Evolutionary conservation across 1,140 invertebrate species (phyloP).

Genomic region (Gryllus bimaculatus): DNA sequence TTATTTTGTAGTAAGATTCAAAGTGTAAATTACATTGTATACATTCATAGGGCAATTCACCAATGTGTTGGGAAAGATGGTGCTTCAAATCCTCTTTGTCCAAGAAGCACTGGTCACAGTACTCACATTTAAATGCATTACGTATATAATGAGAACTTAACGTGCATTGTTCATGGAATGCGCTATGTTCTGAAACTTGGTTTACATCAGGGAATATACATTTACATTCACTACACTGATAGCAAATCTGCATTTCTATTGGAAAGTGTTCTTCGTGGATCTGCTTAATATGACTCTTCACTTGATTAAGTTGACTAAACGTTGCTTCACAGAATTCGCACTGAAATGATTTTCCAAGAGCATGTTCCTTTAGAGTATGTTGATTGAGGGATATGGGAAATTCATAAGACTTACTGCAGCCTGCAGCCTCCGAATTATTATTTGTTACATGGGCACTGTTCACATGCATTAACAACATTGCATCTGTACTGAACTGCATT

Average conservation of each 20-base stretch:
- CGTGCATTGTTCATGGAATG: background rate
- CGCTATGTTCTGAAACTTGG: background rate
- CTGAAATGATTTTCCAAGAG: background rate
- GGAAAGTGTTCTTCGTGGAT: background rate
- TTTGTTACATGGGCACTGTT: background rate
- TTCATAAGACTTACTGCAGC: background rate
- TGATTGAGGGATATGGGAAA: background rate
- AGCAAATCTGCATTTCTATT: background rate
- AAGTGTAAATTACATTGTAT: conserved; percentile 39
- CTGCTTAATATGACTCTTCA: background rate
- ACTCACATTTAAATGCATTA: conserved; percentile 36
- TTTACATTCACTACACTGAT: conserved; percentile 7
- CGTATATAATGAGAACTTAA: background rate
- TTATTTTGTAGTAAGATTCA: conserved; percentile 37
- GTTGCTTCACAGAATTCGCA: background rate
- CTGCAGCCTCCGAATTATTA: background rate
- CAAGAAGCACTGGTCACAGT: conserved; percentile 43
- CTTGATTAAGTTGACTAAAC: background rate
- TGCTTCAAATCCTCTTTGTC: conserved; percentile 36
- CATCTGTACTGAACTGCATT: background rate
- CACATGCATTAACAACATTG: background rate
- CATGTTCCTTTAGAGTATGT: background rate
- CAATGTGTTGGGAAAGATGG: conserved; percentile 39
- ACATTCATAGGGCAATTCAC: conserved; percentile 44
- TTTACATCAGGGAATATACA: background rate